Evolutionary conservation across 2,797 vertebrate genomes (phyloP).

Genomic region (Sternotherus odoratus): DNA sequence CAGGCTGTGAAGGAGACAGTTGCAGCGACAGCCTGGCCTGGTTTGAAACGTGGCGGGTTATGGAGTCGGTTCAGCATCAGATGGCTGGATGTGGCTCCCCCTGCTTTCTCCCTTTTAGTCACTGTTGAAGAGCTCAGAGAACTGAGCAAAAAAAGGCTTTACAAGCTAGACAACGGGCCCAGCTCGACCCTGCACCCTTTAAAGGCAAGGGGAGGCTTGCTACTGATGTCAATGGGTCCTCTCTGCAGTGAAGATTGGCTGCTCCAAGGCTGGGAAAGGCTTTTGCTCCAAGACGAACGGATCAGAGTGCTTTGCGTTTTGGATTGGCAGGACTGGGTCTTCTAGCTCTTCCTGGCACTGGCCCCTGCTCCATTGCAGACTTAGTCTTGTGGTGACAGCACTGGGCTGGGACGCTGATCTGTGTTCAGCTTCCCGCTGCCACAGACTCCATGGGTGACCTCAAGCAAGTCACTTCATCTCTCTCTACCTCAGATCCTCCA

Average conservation of each 20-base stretch:
- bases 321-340: not conserved
- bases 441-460: not conserved
- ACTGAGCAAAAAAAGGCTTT: not conserved
- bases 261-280: not conserved
- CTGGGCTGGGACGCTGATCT: not conserved
- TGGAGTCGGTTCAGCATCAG: not conserved
- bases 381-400: not conserved
- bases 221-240: not conserved
- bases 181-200: not conserved
- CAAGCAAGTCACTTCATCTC: not conserved
- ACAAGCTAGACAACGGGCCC: not conserved
- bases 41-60: not conserved
- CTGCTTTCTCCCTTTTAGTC: not conserved
- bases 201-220: not conserved
- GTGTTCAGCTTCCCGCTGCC: not conserved
- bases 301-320: not conserved
- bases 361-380: not conserved
- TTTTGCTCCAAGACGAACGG: not conserved
- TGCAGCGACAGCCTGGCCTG: not conserved
- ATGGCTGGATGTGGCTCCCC: not conserved
- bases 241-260: not conserved
- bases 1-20: slow-evolving; percentile 6
- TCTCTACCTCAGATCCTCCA: not conserved
- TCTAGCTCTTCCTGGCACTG: not conserved
- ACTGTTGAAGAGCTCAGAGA: not conserved